Base-by-base conservation (phyloP, 2,888 invertebrate species). In the Campoplex capitator region DNA sequence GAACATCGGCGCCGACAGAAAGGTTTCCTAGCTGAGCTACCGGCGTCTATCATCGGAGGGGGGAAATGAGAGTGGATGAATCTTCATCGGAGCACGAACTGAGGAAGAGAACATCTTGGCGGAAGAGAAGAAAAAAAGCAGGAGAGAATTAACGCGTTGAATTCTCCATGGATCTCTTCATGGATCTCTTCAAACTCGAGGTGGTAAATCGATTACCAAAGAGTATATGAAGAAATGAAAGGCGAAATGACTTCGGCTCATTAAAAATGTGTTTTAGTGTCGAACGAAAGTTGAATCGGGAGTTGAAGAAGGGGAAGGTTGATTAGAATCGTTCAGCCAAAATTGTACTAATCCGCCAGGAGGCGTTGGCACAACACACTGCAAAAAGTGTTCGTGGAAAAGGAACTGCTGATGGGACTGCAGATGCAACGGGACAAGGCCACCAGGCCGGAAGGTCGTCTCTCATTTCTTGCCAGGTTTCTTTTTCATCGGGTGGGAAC, bases 371-470 rank as follows among this genome's bases (percentile, higher is more conserved):
- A 13, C 6, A 32, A 28, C n/a, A 28, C n/a, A 48, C 11, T 42
- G 76, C 28, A 62, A 77, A 77, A 32, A 35, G 51, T 32, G n/a
- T 16, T 48, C 77, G 62, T 71, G 58, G 13, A 71, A 38, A 75
- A 70, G 70, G 82, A 83, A 88, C 84, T 83, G 85, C 77, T 74
- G 28, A 78, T 51, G 16, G 51, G 54, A 13, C 18, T 51, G 62
- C 78, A 68, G 83, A 80, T 76, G 81, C 87, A 48, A 51, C 81
- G 62, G 32, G 75, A 35, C 68, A 62, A 38, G 28, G 8, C 74
- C 86, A 85, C 85, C 88, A 85, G 88, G 84, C 89, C 89, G 88
- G 89, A 88, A 88, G 83, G 28, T 54, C 74, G 54, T 81, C 73
- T 84, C 84, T 68, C 67, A 74, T 87, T 87, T 68, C 81, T 38